Evolutionary conservation across 2,888 invertebrate species (phyloP).

Genomic region (Nasonia oneida): DNA sequence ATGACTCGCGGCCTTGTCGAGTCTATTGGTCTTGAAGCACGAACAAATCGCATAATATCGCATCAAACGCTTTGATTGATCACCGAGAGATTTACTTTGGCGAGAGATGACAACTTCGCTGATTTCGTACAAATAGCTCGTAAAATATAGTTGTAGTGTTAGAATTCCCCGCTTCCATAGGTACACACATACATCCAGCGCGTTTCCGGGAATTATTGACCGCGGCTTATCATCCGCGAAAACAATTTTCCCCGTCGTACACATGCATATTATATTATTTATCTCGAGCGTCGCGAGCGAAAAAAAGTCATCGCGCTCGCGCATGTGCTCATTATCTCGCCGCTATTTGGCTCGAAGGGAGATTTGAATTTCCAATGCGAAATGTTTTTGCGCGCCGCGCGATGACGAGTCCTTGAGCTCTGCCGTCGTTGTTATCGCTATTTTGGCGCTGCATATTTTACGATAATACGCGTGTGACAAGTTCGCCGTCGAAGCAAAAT

Average conservation of each 20-base stretch:
- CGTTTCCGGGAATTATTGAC: constrained; percentile 4
- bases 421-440: too few species aligned
- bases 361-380: constrained; percentile 20
- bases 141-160: too few species aligned
- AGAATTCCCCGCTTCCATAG: background rate
- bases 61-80: background rate
- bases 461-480: too few species aligned
- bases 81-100: background rate
- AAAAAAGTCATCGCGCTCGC: background rate
- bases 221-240: background rate
- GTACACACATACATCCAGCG: too few species aligned
- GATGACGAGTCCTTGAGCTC: background rate
- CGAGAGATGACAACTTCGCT: background rate
- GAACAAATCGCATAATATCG: background rate
- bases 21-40: background rate
- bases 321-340: background rate
- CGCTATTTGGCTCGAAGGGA: background rate
- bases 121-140: too few species aligned
- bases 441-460: too few species aligned
- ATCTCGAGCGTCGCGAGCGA: background rate
- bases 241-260: constrained; percentile 22
- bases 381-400: background rate
- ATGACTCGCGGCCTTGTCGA: background rate
- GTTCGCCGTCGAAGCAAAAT: too few species aligned
- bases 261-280: background rate